Conservation (phyloP, 2,113 vertebrate species). For the Sylvilagus bachmani region DNA sequence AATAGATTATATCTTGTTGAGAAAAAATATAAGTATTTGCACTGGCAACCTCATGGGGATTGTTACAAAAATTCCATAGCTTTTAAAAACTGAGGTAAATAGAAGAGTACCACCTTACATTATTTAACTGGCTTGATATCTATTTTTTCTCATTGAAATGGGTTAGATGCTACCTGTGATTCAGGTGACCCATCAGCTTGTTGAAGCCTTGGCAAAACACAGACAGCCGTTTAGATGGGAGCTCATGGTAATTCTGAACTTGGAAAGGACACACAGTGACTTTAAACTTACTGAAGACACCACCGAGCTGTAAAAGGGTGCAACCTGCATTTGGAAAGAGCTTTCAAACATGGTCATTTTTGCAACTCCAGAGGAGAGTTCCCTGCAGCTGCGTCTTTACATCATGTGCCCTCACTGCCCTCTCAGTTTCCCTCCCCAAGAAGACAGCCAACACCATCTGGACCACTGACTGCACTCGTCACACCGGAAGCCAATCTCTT, state of each 20-base stretch:
- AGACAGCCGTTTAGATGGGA: background rate
- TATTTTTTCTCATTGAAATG: constrained; percentile 12
- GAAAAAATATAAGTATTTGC: background rate
- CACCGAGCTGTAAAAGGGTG: background rate
- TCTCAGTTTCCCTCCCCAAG: background rate
- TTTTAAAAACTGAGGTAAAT: constrained; percentile 52
- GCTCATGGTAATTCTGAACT: constrained; percentile 15
- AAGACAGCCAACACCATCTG: constrained; percentile 70
- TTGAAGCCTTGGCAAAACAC: constrained; percentile 38
- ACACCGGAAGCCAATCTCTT: constrained; percentile 55
- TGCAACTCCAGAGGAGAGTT: background rate
- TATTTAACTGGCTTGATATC: background rate
- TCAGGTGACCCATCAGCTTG: background rate
- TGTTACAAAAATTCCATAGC: background rate
- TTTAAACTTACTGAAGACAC: background rate
- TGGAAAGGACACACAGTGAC: background rate
- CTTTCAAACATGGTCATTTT: background rate
- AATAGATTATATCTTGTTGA: background rate
- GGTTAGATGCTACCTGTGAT: background rate
- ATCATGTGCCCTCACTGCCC: constrained; percentile 35
- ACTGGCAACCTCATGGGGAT: background rate
- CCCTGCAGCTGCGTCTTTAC: constrained; percentile 52
- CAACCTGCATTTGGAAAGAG: background rate
- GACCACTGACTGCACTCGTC: constrained; percentile 11
- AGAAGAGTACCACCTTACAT: background rate